phyloP scores from a whole-genome alignment of 2,888 invertebrate species.

The Apoderus coryli region DNA sequence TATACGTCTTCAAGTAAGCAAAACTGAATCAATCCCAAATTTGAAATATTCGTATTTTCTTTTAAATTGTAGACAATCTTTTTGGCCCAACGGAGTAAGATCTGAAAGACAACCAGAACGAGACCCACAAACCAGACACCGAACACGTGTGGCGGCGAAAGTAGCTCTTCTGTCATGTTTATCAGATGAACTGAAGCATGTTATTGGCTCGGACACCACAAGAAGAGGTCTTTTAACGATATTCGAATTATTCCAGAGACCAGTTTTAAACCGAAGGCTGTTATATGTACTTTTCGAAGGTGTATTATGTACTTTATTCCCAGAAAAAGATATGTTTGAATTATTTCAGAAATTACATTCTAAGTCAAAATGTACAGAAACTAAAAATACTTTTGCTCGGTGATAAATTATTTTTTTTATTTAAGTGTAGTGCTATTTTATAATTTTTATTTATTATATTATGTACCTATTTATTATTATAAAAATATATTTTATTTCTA shows the following conservation, averaged over 20 bases:
- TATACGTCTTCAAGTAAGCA: slow-evolving; percentile 68
- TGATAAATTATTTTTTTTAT: slow-evolving; percentile 21
- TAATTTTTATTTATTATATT: too few species aligned
- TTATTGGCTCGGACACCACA: slow-evolving; percentile 81
- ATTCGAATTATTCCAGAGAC: slow-evolving; percentile 79
- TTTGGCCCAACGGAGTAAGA: slow-evolving; percentile 43
- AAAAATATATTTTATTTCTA: too few species aligned
- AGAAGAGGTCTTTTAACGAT: slow-evolving; percentile 67
- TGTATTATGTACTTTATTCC: slow-evolving; percentile 61
- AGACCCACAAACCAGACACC: slow-evolving; percentile 37
- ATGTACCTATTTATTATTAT: too few species aligned
- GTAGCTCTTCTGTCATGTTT: slow-evolving; percentile 69
- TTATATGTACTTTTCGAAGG: slow-evolving; percentile 75
- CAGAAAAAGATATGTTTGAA: slow-evolving; percentile 58
- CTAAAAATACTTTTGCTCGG: slow-evolving; percentile 21
- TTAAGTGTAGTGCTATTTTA: slow-evolving; percentile 10
- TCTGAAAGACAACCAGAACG: slow-evolving; percentile 28
- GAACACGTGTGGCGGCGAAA: slow-evolving; percentile 76
- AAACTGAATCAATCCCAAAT: too few species aligned
- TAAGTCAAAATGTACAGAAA: slow-evolving; percentile 35
- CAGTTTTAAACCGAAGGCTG: slow-evolving; percentile 69
- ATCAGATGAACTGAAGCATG: slow-evolving; percentile 80
- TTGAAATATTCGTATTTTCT: too few species aligned
- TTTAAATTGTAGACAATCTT: slow-evolving; percentile 40
- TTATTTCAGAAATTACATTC: slow-evolving; percentile 62